Conservation (phyloP, 2,888 invertebrate genomes). For the Chaetogeoica ovagalla region DNA sequence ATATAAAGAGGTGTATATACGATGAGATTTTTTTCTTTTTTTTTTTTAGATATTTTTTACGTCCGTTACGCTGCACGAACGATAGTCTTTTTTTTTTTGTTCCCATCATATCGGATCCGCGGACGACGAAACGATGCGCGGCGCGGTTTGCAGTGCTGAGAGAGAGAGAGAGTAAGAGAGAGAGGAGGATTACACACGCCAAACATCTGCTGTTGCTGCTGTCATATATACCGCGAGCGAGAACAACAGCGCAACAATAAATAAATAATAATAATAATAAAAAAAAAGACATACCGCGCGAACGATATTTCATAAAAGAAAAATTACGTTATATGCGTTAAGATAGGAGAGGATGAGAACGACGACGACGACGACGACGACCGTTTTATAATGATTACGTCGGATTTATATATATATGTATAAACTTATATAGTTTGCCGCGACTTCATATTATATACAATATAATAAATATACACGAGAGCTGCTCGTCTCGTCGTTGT, state of each 20-base stretch:
- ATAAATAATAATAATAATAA: not conserved
- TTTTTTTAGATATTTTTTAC: too few species aligned
- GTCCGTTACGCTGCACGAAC: too few species aligned
- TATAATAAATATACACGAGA: too few species aligned
- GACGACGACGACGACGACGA: not conserved
- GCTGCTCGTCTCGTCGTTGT: too few species aligned
- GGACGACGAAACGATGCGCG: conserved; percentile 1
- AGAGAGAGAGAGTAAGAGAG: too few species aligned
- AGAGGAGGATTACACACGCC: conserved; percentile 32
- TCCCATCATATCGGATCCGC: conserved; percentile 28
- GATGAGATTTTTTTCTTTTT: too few species aligned
- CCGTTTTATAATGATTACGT: conserved; percentile 20
- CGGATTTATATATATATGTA: not conserved
- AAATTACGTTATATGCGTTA: conserved; percentile 22
- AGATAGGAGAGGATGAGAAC: too few species aligned
- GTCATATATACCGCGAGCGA: not conserved
- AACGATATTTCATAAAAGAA: conserved; percentile 50
- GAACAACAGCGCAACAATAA: too few species aligned
- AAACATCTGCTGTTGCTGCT: conserved; percentile 40
- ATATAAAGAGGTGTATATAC: too few species aligned
- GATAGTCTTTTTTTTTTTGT: conserved; percentile 11
- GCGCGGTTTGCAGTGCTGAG: not conserved
- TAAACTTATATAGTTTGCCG: too few species aligned
- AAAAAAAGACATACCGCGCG: conserved; percentile 27
- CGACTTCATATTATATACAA: too few species aligned